Evolutionary conservation across 2,113 vertebrate species (phyloP).

Genomic region (Microcebus tavaratra): DNA sequence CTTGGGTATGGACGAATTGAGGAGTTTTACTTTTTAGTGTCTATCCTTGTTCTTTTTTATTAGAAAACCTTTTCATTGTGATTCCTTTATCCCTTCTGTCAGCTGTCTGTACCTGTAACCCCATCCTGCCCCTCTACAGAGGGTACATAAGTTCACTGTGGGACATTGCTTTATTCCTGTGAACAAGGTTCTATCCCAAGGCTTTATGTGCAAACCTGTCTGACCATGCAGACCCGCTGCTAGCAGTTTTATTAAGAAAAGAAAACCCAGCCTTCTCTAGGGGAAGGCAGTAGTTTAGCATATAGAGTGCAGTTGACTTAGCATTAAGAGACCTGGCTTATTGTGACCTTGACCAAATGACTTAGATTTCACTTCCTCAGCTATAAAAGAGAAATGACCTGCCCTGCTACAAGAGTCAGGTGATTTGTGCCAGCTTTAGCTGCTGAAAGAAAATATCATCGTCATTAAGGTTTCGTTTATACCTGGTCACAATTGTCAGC

Average conservation of each 20-base stretch:
- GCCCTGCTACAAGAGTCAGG: not conserved
- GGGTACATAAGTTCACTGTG: not conserved
- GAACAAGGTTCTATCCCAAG: not conserved
- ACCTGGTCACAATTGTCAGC: not conserved
- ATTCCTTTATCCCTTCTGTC: not conserved
- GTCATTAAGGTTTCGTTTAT: not conserved
- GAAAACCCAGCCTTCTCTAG: not conserved
- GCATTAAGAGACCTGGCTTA: not conserved
- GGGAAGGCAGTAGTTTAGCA: not conserved
- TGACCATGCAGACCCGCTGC: not conserved
- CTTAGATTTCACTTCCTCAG: not conserved
- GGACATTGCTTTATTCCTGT: not conserved
- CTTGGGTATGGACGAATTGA: not conserved
- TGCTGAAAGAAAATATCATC: not conserved
- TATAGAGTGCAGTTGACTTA: not conserved
- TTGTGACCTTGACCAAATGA: not conserved
- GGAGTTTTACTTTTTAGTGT: not conserved
- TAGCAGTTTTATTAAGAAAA: not conserved
- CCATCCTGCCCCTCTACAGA: not conserved
- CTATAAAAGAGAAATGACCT: not conserved
- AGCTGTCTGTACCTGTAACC: not conserved
- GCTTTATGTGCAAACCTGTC: not conserved
- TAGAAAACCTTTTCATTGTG: not conserved
- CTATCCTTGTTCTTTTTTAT: not conserved
- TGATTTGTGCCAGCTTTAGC: not conserved